A percentile compares a stretch with the other conserved stretches of the same genome.
phyloP scores from a whole-genome alignment of 2,888 invertebrate species.

The Choreutis nemorana region DNA sequence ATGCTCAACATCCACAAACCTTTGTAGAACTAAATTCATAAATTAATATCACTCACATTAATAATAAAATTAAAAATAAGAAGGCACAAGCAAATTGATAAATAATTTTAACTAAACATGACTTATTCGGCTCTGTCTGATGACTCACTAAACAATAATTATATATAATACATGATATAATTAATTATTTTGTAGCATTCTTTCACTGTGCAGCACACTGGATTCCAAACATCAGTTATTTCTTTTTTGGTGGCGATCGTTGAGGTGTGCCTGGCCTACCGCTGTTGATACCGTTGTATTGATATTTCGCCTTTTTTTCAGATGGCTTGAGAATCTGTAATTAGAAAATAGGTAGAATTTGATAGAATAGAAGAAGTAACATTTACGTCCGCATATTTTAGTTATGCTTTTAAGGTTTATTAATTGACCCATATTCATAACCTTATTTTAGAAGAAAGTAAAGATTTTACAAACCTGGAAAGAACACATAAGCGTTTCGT shows the following conservation, averaged over 20 bases:
- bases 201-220: conserved; percentile 63
- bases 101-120: conserved; percentile 50
- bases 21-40: conserved; percentile 55
- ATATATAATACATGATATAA: conserved; percentile 60
- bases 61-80: conserved; percentile 56
- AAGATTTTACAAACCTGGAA: conserved; percentile 88
- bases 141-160: conserved; percentile 49
- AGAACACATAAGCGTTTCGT: conserved; percentile 98
- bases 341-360: conserved; percentile 7
- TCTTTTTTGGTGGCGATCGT: conserved; percentile 76
- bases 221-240: conserved; percentile 69
- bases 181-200: conserved; percentile 63
- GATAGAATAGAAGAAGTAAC: too few relatives aligned
- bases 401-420: too few relatives aligned
- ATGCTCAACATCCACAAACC: conserved; percentile 21
- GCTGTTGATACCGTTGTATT: conserved; percentile 89
- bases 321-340: conserved; percentile 97
- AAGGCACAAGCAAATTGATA: conserved; percentile 63
- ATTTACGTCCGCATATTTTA: too few relatives aligned
- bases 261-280: conserved; percentile 88
- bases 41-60: conserved; percentile 60
- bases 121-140: conserved; percentile 52
- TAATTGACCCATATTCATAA: neutral
- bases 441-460: neutral
- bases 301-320: conserved; percentile 99